phyloP scores from a whole-genome alignment of 2,888 invertebrate genomes.

The Junonia oenone region DNA sequence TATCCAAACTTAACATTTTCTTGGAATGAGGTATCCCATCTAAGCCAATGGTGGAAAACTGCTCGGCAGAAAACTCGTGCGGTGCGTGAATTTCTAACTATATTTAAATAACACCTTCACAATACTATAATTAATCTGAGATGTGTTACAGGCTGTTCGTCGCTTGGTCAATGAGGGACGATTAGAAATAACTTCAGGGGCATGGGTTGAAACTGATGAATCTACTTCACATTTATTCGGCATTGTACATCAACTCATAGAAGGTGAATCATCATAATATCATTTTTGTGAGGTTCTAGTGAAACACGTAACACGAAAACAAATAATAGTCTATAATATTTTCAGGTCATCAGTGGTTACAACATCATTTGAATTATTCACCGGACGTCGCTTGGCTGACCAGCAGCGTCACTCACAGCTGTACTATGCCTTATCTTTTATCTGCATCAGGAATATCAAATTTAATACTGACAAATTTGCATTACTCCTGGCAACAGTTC shows the following conservation, averaged over 20 bases:
- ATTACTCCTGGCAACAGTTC: conserved; percentile 96
- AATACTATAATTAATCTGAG: neutral
- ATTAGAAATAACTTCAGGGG: conserved; percentile 94
- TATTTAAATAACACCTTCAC: neutral
- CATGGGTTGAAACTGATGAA: conserved; percentile 97
- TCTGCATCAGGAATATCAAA: conserved; percentile 88
- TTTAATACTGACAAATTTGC: conserved; percentile 92
- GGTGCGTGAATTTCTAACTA: conserved; percentile 38
- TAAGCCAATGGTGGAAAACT: conserved; percentile 63
- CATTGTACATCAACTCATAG: conserved; percentile 92
- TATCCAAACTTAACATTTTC: conserved; percentile 59
- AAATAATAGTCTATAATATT: neutral
- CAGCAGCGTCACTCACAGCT: conserved; percentile 96
- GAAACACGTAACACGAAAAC: neutral
- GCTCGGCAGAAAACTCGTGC: conserved; percentile 49
- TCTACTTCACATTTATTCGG: conserved; percentile 92
- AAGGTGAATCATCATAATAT: conserved; percentile 77
- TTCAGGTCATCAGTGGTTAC: conserved; percentile 93
- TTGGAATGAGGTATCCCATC: conserved; percentile 68
- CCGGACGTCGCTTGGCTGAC: conserved; percentile 93
- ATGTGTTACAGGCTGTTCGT: conserved; percentile 74
- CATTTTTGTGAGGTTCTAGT: neutral
- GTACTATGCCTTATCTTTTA: conserved; percentile 93
- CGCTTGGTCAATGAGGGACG: conserved; percentile 88
- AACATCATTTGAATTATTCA: conserved; percentile 87